These are phyloP conservation scores for Apaloderma vittatum DNA, from an alignment of 2,113 vertebrate genomes.

Conservation along the genomic window DNA sequence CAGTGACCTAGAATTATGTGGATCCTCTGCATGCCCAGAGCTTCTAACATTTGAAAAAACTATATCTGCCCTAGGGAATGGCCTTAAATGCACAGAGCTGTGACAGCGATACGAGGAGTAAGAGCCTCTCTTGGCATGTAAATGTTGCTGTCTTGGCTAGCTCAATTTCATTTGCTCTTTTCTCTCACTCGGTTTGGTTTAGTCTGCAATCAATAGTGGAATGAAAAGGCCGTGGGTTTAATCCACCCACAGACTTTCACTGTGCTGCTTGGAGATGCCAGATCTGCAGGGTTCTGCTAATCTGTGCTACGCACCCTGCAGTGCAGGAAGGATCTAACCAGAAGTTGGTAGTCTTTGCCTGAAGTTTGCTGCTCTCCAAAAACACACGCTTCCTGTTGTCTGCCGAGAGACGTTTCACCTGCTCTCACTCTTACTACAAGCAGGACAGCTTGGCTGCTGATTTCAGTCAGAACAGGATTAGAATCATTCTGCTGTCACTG, in stretches of 20 bases:
- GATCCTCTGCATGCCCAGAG: not conserved
- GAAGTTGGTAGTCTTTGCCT: not conserved
- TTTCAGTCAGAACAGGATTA: not conserved
- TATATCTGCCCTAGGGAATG: not conserved
- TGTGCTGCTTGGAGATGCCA: not conserved
- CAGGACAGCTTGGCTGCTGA: not conserved
- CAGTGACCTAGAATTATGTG: not conserved
- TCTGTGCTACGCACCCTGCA: accelerated
- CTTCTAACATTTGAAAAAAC: slow-evolving; percentile 18
- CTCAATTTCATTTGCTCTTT: slow-evolving; percentile 31
- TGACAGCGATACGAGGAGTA: not conserved
- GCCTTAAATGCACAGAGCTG: not conserved
- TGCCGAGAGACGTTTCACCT: not conserved
- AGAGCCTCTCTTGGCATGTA: not conserved
- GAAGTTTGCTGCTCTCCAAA: slow-evolving; percentile 7
- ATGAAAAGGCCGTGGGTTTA: slow-evolving; percentile 14
- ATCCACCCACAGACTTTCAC: slow-evolving; percentile 38
- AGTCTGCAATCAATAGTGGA: slow-evolving; percentile 5
- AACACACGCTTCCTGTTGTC: not conserved
- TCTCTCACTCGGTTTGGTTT: not conserved
- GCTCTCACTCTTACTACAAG: not conserved
- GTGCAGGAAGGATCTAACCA: not conserved
- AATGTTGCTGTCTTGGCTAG: slow-evolving; percentile 5
- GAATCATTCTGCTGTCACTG: not conserved
- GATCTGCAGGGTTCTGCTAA: not conserved